Conservation (phyloP, 2,113 vertebrate species). For the Cisticola juncidis region DNA sequence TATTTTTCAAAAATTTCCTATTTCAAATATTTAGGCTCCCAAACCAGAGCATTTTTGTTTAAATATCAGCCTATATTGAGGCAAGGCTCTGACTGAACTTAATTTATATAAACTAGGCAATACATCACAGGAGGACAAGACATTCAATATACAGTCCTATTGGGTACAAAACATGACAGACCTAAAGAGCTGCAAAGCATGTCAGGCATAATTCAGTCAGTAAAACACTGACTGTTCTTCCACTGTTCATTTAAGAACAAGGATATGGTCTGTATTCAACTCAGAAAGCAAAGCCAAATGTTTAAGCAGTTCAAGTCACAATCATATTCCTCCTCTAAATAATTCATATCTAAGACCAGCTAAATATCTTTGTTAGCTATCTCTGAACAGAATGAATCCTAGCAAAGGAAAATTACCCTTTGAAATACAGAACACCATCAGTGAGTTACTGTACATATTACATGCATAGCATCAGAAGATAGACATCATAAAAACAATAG, state of each 20-base stretch:
- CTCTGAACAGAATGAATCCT: neutral
- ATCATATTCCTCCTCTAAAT: neutral
- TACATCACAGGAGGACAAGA: neutral
- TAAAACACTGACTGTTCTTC: neutral
- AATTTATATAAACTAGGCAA: neutral
- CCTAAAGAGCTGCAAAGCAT: neutral
- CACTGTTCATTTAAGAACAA: neutral
- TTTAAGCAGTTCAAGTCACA: neutral
- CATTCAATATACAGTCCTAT: neutral
- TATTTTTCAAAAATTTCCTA: neutral
- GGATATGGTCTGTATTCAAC: neutral
- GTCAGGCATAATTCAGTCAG: neutral
- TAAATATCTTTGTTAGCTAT: neutral
- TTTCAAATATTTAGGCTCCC: neutral
- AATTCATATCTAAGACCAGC: neutral
- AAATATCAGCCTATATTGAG: neutral
- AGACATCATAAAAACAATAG: neutral
- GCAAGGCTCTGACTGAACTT: neutral
- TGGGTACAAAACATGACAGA: neutral
- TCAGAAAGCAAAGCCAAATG: neutral
- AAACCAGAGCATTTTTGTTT: neutral
- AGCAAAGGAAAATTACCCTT: neutral
- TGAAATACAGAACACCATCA: conserved; percentile 2
- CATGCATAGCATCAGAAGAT: conserved; percentile 8
- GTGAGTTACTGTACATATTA: conserved; percentile 10